Conservation (phyloP, 2,797 vertebrate genomes). For the Diplodus puntazzo region DNA sequence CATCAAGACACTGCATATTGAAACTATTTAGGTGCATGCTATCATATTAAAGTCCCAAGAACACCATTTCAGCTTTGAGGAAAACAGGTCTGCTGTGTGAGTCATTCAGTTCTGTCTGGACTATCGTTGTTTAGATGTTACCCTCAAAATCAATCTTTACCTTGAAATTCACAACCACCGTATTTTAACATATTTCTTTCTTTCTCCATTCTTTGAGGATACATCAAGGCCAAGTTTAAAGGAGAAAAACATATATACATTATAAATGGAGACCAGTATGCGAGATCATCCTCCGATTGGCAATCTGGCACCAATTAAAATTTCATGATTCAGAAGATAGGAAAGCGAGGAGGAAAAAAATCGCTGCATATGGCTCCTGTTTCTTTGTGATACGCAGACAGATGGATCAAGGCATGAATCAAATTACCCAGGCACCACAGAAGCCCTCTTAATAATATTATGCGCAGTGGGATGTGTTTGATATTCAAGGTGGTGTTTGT, state of each 20-base stretch:
- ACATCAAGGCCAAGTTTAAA: conserved; percentile 1
- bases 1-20: no score
- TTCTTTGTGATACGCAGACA: conserved; percentile 35
- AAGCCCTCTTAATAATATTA: conserved; percentile 36
- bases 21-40: no score
- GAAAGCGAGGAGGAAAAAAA: conserved; percentile 8
- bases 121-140: not conserved
- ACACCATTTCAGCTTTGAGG: no score
- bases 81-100: no score
- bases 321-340: not conserved
- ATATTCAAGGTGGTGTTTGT: conserved; percentile 62
- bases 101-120: not conserved
- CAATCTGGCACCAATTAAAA: conserved; percentile 35
- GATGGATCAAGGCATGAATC: conserved; percentile 55
- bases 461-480: conserved; percentile 51
- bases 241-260: not conserved
- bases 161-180: not conserved
- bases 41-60: not conserved
- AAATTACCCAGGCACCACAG: conserved; percentile 41
- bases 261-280: not conserved
- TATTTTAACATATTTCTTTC: not conserved
- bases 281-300: conserved; percentile 4
- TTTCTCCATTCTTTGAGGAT: not conserved
- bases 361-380: conserved; percentile 28
- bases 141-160: not conserved